phyloP scores from a whole-genome alignment of 2,888 invertebrate species.

The Drosophila cracens region DNA sequence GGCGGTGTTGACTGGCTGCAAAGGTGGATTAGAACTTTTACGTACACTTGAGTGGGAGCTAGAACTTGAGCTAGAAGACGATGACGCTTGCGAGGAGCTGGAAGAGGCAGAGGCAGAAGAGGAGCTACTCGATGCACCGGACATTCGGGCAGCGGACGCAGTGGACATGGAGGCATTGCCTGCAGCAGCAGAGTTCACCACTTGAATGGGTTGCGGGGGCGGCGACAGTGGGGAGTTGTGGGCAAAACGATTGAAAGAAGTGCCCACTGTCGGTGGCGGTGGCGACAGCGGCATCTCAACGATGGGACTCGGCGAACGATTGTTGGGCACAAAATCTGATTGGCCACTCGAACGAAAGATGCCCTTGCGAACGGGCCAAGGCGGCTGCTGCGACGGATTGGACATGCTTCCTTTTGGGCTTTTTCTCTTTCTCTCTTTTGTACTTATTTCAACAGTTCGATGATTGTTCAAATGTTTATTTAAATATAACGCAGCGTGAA shows the following conservation, averaged over 20 bases:
- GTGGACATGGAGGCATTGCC: constrained; percentile 50
- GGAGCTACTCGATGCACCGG: constrained; percentile 48
- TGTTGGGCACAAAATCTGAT: constrained; percentile 83
- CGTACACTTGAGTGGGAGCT: constrained; percentile 80
- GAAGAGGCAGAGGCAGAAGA: constrained; percentile 49
- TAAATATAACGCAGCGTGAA: constrained; percentile 30
- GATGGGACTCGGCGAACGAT: constrained; percentile 84
- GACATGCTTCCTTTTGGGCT: constrained; percentile 75
- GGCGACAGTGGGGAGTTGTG: constrained; percentile 76
- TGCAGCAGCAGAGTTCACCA: constrained; percentile 53
- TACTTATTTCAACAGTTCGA: constrained; percentile 32
- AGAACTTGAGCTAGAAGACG: constrained; percentile 70
- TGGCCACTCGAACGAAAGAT: constrained; percentile 85
- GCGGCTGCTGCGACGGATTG: constrained; percentile 86
- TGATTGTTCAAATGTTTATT: constrained; percentile 22
- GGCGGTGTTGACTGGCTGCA: constrained; percentile 68
- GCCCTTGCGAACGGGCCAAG: constrained; percentile 90
- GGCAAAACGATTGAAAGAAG: constrained; percentile 66
- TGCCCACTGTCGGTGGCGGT: constrained; percentile 75
- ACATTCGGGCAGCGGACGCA: constrained; percentile 60
- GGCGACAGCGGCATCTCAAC: constrained; percentile 85
- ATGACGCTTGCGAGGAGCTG: constrained; percentile 60
- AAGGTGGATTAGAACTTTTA: constrained; percentile 80
- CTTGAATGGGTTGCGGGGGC: constrained; percentile 81
- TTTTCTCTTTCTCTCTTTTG: background rate